Conservation (phyloP, 2,888 invertebrate genomes). For the Gandaritis pyraliata region DNA sequence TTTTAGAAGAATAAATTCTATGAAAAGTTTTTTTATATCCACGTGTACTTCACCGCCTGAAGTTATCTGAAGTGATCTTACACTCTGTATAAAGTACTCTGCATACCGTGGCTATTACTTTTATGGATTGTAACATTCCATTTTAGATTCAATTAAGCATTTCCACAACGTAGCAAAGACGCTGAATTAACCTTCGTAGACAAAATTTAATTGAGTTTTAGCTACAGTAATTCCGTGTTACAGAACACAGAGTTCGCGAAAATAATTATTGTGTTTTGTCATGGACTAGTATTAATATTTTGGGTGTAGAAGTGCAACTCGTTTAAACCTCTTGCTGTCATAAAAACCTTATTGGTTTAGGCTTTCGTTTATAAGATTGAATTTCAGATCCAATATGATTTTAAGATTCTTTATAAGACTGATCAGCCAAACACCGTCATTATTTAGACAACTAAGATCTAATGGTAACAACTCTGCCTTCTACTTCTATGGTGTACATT, state of each 20-base stretch:
- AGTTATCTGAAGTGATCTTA: no score
- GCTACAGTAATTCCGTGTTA: conserved; percentile 66
- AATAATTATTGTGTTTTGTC: conserved; percentile 71
- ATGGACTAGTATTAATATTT: conserved; percentile 7
- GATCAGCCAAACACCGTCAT: no score
- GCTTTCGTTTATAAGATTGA: no score
- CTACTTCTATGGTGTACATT: no score
- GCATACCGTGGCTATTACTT: conserved; percentile 39
- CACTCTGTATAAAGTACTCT: conserved; percentile 30
- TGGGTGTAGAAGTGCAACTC: conserved; percentile 7
- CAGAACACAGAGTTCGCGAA: conserved; percentile 62
- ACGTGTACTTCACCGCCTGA: no score
- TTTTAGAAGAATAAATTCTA: no score
- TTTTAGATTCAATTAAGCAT: conserved; percentile 65
- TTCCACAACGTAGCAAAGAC: conserved; percentile 49
- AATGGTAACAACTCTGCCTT: no score
- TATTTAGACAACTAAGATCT: no score
- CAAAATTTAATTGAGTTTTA: conserved; percentile 76
- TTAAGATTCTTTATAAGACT: no score
- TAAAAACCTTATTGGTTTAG: no score
- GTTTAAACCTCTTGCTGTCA: neutral
- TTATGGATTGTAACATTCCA: conserved; percentile 48
- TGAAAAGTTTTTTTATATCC: no score
- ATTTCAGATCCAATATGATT: no score
- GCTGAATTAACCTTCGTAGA: conserved; percentile 61